These are phyloP conservation scores for Hydrozoanthus gracilis DNA, from an alignment of 92 coral and sea anemone species.

Conservation along the genomic window DNA sequence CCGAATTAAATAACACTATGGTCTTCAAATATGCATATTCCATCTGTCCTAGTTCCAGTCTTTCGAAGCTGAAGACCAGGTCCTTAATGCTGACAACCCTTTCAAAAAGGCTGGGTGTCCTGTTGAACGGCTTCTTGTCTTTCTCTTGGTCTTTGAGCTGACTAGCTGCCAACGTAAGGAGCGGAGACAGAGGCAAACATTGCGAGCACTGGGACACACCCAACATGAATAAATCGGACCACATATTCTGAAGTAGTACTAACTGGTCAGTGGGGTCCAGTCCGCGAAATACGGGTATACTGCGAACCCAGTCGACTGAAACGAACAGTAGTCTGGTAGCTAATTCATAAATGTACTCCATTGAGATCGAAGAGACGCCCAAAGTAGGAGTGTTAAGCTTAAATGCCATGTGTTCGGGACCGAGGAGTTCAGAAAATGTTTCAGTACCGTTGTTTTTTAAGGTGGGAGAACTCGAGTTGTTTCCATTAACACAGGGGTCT, in stretches of 20 bases:
- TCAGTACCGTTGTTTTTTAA: background rate
- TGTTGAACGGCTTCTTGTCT: constrained; percentile 30
- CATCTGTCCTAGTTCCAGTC: constrained; percentile 74
- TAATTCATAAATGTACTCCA: constrained; percentile 97
- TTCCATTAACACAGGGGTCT: background rate
- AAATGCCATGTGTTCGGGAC: constrained; percentile 75
- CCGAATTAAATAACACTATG: constrained; percentile 93
- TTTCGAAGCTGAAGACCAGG: constrained; percentile 88
- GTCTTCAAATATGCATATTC: constrained; percentile 94
- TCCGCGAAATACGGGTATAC: constrained; percentile 76
- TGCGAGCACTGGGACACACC: constrained; percentile 92
- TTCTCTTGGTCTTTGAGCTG: constrained; percentile 55
- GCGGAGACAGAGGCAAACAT: constrained; percentile 88
- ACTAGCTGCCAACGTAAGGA: constrained; percentile 76
- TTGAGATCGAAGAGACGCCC: constrained; percentile 73
- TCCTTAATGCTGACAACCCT: constrained; percentile 82
- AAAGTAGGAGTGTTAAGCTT: constrained; percentile 77
- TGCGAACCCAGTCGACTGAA: constrained; percentile 93
- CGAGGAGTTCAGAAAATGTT: constrained; percentile 47
- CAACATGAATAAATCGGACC: constrained; percentile 93
- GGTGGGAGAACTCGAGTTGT: background rate
- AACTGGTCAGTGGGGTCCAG: constrained; percentile 84
- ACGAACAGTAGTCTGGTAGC: constrained; percentile 97
- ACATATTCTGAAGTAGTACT: constrained; percentile 75
- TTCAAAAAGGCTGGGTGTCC: constrained; percentile 60